These are phyloP conservation scores for Dendroctonus valens DNA, from an alignment of 1,140 invertebrate genomes.

Conservation along the genomic window DNA sequence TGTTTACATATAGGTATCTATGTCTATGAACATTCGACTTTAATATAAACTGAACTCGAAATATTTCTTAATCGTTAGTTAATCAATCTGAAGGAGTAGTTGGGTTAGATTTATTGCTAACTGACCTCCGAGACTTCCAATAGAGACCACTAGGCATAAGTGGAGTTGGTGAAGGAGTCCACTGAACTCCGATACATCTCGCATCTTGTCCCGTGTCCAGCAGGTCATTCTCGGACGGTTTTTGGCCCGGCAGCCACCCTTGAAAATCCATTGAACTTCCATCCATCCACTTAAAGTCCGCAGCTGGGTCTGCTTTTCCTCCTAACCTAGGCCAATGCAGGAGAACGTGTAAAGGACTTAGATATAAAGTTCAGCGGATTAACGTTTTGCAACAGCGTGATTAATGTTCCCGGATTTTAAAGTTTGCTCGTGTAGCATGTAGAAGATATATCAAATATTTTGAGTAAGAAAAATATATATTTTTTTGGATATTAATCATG, in stretches of 20 bases:
- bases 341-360: slow-evolving; percentile 2
- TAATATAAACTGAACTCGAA: no score
- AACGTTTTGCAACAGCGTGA: not conserved
- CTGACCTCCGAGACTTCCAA: slow-evolving; percentile 53
- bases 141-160: slow-evolving; percentile 62
- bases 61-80: no score
- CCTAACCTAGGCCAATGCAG: slow-evolving; percentile 34
- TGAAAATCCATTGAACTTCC: slow-evolving; percentile 55
- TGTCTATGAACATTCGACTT: no score
- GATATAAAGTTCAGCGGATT: slow-evolving; percentile 4
- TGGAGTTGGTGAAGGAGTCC: slow-evolving; percentile 59
- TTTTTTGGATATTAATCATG: no score
- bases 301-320: slow-evolving; percentile 49
- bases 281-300: slow-evolving; percentile 58
- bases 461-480: no score
- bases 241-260: slow-evolving; percentile 58
- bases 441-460: not conserved
- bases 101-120: not conserved
- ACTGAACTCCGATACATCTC: slow-evolving; percentile 61
- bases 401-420: not conserved
- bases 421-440: not conserved
- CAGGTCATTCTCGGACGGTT: slow-evolving; percentile 44
- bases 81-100: no score
- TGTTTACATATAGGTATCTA: no score
- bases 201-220: slow-evolving; percentile 46